phyloP scores from a whole-genome alignment of 2,888 invertebrate genomes.

The Selenia dentaria region DNA sequence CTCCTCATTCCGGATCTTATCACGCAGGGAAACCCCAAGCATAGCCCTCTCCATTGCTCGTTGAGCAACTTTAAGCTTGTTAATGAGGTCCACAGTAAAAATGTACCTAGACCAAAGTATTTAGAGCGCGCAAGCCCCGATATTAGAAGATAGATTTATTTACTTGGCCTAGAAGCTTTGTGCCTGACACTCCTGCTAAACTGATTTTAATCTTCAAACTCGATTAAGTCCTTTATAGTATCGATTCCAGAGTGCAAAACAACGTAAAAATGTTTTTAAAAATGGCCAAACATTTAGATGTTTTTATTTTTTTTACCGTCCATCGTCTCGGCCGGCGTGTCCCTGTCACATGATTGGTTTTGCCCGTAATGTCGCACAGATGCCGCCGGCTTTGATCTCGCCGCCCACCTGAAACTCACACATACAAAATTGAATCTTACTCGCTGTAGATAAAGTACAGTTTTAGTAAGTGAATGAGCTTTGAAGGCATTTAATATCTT shows the following conservation, averaged over 20 bases:
- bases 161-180: too few species aligned
- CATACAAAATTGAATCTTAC: slow-evolving; percentile 23
- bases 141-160: too few species aligned
- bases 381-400: slow-evolving; percentile 68
- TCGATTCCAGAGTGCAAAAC: slow-evolving; percentile 21
- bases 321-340: slow-evolving; percentile 35
- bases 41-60: too few species aligned
- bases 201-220: slow-evolving; percentile 3
- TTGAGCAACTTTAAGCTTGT: too few species aligned
- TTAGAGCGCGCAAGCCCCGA: too few species aligned
- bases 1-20: too few species aligned
- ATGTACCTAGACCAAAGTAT: too few species aligned
- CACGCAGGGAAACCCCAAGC: too few species aligned
- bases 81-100: too few species aligned
- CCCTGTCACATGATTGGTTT: slow-evolving; percentile 75
- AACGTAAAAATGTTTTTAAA: slow-evolving; percentile 27
- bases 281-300: slow-evolving; percentile 59
- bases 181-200: too few species aligned
- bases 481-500: slow-evolving; percentile 76
- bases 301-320: slow-evolving; percentile 43
- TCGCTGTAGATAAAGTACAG: neutral
- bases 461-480: slow-evolving; percentile 10
- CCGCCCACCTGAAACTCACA: slow-evolving; percentile 47
- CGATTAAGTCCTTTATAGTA: slow-evolving; percentile 12
- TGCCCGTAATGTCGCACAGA: slow-evolving; percentile 66